Evolutionary conservation across 2,888 invertebrate species (phyloP), one percentile per base, ranked within the genome.

Genomic region (Cosmorhoe ocellata): DNA sequence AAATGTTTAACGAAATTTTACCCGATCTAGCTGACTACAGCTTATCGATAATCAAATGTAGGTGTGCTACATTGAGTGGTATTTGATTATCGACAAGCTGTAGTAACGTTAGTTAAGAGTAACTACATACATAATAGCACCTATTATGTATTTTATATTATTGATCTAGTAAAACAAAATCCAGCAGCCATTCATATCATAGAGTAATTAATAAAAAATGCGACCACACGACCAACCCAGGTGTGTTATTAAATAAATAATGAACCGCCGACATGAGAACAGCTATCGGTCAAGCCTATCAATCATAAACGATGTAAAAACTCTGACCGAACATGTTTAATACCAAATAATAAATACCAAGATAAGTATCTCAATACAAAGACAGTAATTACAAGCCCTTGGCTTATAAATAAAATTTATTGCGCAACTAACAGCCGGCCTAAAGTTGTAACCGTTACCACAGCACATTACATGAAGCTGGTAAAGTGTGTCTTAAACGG

Each of bases 301-400:
- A 48, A 53, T 53, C 44, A 53, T 30, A 32, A 10, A 14, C 32
- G 46, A 36, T 47, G 28, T 41, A 36, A 31, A 49, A 38, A 40
- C 31, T 39, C 42, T 18, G 24, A 1, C 24, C 38, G 34, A 45
- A 34, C 46, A 47, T 42, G 18, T 51, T 52, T 46, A 38, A 46
- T 51, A 42, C 33, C 33, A 54, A 50, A 53, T 51, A 51, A 55
- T 57, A 57, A 51, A 53, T 43, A 41, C 33, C 10, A 5, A 37
- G 53, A 51, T 53, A 41, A 51, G 40, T 51, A 52, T 58, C 44
- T 48, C 45, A 43, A 43, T 34, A 50, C 48, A 56, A 53, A 50
- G 41, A 44, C 52, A 48, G 52, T 56, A 58, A 58, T 56, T 58
- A 58, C 40, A 28, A 50, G 44, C 51, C 41, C 56, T 47, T 50